A percentile compares a stretch with the other conserved stretches of the same genome.
Evolutionary conservation across 1,140 invertebrate species (phyloP).

Genomic region (Caenorhabditis elegans): DNA sequence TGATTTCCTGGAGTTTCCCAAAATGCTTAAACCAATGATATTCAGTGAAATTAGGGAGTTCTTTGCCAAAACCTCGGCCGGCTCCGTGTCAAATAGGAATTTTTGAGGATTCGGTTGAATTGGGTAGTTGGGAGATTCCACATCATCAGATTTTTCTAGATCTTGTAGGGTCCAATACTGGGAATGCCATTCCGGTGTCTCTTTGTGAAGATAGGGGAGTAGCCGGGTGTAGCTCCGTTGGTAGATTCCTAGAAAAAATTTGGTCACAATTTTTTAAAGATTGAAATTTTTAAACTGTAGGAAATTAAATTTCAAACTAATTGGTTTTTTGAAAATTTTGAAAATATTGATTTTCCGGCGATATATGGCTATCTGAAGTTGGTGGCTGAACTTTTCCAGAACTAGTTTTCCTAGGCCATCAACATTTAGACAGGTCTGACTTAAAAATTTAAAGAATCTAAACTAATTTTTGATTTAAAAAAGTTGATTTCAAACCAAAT

Average conservation of each 20-base stretch:
- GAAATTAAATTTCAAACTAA: no score
- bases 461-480: no score
- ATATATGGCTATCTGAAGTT: background rate
- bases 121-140: background rate
- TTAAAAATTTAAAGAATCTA: no score
- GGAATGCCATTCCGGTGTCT: slow-evolving; percentile 44
- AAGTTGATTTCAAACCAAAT: no score
- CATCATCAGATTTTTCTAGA: background rate
- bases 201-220: slow-evolving; percentile 31
- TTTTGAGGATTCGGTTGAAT: background rate
- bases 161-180: slow-evolving; percentile 38
- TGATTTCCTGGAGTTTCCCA: slow-evolving; percentile 14
- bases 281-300: no score
- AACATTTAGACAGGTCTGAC: no score
- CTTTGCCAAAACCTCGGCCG: background rate
- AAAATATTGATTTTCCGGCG: background rate
- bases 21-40: slow-evolving; percentile 32
- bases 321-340: background rate
- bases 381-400: no score
- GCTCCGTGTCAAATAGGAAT: slow-evolving; percentile 22
- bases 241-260: slow-evolving; percentile 29
- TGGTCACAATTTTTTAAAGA: no score
- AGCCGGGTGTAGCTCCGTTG: slow-evolving; percentile 28
- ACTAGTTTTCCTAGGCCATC: no score
- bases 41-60: slow-evolving; percentile 35